These are phyloP conservation scores for Drosophila ironensis DNA, from an alignment of 1,140 invertebrate species.

Conservation along the genomic window DNA sequence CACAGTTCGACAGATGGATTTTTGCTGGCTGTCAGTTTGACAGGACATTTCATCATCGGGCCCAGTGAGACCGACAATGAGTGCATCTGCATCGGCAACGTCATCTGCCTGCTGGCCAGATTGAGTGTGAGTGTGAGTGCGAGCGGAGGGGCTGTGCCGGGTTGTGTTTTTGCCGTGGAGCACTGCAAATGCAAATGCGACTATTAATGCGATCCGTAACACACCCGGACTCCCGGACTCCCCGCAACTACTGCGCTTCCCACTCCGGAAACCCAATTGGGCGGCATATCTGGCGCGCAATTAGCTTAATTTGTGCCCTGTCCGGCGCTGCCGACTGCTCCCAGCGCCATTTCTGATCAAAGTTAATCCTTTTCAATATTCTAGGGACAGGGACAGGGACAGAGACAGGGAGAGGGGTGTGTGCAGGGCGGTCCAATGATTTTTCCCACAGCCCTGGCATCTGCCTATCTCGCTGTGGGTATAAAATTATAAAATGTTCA, in stretches of 20 bases:
- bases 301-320: constrained; percentile 76
- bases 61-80: constrained; percentile 42
- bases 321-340: constrained; percentile 1
- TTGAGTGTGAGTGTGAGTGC: background rate
- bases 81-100: too few species aligned
- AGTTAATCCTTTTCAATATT: constrained; percentile 76
- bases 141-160: constrained; percentile 24
- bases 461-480: too few species aligned
- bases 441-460: constrained; percentile 42
- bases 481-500: constrained; percentile 68
- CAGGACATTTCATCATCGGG: constrained; percentile 47
- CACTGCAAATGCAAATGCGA: constrained; percentile 60
- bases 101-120: background rate
- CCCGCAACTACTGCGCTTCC: too few species aligned
- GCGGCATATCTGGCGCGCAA: constrained; percentile 68
- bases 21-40: constrained; percentile 52
- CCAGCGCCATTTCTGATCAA: constrained; percentile 49
- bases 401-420: background rate
- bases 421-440: too few species aligned
- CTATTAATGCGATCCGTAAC: constrained; percentile 60
- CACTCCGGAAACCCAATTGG: constrained; percentile 1
- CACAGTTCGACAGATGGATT: constrained; percentile 37
- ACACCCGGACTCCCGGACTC: background rate
- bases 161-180: background rate
- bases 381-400: background rate